Percentiles rank a stretch among this genome's conserved stretches.
phyloP scores from a whole-genome alignment of 2,113 vertebrate genomes.

The Centrocercus urophasianus region DNA sequence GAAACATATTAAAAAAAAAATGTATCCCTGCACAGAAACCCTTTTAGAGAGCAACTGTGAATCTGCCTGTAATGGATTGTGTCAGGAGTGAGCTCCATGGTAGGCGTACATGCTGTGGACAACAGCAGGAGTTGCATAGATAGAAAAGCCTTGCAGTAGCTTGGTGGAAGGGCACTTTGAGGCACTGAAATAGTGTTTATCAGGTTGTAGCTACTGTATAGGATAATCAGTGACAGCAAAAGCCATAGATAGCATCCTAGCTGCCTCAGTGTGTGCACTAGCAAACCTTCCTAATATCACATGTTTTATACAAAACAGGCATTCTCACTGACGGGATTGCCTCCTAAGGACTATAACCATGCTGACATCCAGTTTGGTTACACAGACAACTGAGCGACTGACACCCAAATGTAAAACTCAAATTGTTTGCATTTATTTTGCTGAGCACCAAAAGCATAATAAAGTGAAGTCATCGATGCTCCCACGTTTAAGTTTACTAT shows the following conservation, averaged over 20 bases:
- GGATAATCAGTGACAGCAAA: neutral
- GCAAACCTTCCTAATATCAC: constrained; percentile 21
- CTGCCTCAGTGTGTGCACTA: neutral
- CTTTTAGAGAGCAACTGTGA: neutral
- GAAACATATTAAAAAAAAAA: neutral
- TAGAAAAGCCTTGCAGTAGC: neutral
- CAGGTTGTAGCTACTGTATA: neutral
- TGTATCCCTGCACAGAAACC: neutral
- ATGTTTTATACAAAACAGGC: constrained; percentile 48
- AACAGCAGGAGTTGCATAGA: neutral
- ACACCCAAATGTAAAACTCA: constrained; percentile 2
- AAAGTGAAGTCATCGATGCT: neutral
- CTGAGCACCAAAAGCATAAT: neutral
- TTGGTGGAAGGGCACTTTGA: neutral
- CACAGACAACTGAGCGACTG: neutral
- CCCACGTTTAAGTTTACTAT: constrained; percentile 1
- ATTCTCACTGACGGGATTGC: neutral
- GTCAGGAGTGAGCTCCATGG: neutral
- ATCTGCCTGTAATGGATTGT: neutral
- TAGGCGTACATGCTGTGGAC: neutral
- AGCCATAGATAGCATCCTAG: constrained; percentile 27
- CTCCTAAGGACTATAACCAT: constrained; percentile 6
- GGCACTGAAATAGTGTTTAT: neutral
- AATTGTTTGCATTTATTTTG: neutral
- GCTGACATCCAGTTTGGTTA: neutral